Evolutionary conservation across 2,113 vertebrate genomes (phyloP).

Genomic region (Pogonocichla stellata): DNA sequence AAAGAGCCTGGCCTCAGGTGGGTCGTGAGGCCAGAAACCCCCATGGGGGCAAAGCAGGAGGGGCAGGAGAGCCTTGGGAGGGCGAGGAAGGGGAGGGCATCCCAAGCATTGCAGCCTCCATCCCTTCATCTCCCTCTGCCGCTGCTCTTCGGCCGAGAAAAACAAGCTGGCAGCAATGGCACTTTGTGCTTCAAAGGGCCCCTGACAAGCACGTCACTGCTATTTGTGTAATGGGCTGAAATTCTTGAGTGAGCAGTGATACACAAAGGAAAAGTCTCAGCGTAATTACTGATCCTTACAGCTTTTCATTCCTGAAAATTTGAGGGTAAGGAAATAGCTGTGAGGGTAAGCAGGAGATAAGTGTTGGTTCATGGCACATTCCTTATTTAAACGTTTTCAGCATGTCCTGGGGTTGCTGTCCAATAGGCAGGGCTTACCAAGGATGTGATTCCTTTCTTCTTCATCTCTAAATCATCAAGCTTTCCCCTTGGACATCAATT

Average conservation of each 20-base stretch:
- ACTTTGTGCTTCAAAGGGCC: background rate
- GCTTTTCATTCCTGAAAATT: background rate
- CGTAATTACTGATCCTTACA: background rate
- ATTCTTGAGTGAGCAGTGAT: background rate
- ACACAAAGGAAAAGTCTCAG: conserved; percentile 4
- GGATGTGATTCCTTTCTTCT: background rate
- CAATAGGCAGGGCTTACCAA: background rate
- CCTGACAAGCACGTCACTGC: background rate
- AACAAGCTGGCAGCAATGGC: background rate
- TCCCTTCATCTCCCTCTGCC: background rate
- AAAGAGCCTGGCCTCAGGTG: background rate
- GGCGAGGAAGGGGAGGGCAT: background rate
- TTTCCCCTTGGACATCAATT: background rate
- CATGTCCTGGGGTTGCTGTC: rapidly evolving
- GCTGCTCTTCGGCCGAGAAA: background rate
- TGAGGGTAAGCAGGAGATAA: background rate
- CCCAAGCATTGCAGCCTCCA: rapidly evolving
- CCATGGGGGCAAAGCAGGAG: rapidly evolving
- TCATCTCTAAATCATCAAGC: background rate
- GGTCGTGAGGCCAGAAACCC: background rate
- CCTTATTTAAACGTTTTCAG: background rate
- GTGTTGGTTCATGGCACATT: background rate
- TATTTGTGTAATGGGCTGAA: background rate
- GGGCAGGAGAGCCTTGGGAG: rapidly evolving
- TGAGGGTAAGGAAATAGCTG: background rate